Evolutionary conservation across 2,797 vertebrate genomes (phyloP).

Genomic region (Sebastes taczanowskii): DNA sequence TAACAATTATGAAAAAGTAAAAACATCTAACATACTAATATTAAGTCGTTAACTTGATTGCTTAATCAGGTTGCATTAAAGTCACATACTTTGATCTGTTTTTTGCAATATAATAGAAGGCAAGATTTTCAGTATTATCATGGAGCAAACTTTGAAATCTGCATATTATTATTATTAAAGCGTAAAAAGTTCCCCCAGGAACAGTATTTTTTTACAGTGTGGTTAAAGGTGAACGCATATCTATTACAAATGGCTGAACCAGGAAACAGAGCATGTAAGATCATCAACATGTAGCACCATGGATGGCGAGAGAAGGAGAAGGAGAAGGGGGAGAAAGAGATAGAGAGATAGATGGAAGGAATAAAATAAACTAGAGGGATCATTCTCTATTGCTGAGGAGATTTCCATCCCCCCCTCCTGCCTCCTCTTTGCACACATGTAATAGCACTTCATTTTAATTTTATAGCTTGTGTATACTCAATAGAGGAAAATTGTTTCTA

Average conservation of each 20-base stretch:
- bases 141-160: neutral
- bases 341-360: slow-evolving; percentile 54
- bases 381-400: slow-evolving; percentile 30
- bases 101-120: neutral
- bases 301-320: neutral
- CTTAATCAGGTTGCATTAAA: neutral
- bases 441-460: slow-evolving; percentile 86
- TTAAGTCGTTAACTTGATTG: neutral
- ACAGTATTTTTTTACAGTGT: neutral
- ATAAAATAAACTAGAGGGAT: slow-evolving; percentile 56
- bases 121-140: neutral
- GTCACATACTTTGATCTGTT: neutral
- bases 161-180: neutral
- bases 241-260: slow-evolving; percentile 18
- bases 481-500: slow-evolving; percentile 83
- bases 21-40: neutral
- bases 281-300: slow-evolving; percentile 13
- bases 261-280: slow-evolving; percentile 18
- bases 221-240: slow-evolving; percentile 27
- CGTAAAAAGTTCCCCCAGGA: neutral
- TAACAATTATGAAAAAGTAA: neutral
- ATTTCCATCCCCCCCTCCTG: neutral
- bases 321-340: slow-evolving; percentile 5
- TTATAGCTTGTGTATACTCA: slow-evolving; percentile 84
- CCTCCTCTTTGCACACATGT: slow-evolving; percentile 70